Percentiles rank a stretch among this genome's conserved stretches.
These are phyloP conservation scores for Mactra quadrangularis DNA, from an alignment of 1,140 invertebrate genomes.

Conservation along the genomic window DNA sequence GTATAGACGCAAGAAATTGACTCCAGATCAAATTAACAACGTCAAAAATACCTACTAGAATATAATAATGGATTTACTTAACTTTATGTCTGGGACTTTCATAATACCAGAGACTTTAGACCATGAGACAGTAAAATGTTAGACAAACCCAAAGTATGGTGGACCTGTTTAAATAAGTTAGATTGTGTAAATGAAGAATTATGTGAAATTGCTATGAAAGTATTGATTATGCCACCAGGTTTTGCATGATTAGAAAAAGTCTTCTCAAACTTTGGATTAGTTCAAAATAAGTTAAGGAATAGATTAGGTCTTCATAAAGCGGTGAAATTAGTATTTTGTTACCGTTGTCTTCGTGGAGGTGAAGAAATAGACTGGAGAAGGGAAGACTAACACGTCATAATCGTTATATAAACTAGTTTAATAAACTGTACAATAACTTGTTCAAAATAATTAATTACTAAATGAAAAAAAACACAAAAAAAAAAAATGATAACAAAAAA, in stretches of 20 bases:
- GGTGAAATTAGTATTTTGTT: constrained; percentile 20
- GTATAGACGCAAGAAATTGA: neutral
- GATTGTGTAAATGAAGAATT: neutral
- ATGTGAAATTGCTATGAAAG: neutral
- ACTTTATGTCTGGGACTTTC: constrained; percentile 12
- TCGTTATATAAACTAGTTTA: no score
- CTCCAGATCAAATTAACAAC: neutral
- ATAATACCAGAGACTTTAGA: neutral
- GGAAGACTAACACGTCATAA: no score
- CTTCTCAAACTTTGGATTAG: constrained; percentile 11
- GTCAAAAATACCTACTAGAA: neutral
- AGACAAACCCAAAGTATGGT: constrained; percentile 22
- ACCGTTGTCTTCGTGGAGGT: neutral
- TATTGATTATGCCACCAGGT: constrained; percentile 3
- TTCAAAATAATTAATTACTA: no score
- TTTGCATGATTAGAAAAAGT: neutral
- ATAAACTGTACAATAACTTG: no score
- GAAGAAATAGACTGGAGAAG: neutral
- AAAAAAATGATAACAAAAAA: no score
- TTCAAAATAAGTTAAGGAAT: constrained; percentile 15
- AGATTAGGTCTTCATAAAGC: neutral
- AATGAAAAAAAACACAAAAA: no score
- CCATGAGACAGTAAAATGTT: constrained; percentile 1
- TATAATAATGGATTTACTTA: neutral
- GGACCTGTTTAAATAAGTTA: neutral